phyloP scores from a whole-genome alignment of 2,797 vertebrate species.

The Meriones psammophilus region DNA sequence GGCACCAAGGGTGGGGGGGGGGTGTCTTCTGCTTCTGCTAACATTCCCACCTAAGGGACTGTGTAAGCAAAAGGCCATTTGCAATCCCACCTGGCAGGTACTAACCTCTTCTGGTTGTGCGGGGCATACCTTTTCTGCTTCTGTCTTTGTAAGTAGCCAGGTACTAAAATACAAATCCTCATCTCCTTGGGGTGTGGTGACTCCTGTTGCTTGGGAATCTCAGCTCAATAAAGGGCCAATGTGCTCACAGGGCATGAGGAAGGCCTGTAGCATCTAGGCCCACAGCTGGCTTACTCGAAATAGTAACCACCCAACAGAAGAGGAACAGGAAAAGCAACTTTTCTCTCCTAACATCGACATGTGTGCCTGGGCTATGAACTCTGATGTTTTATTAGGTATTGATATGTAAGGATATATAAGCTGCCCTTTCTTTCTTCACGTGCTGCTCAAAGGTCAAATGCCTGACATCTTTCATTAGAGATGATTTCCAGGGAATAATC shows the following conservation, averaged over 20 bases:
- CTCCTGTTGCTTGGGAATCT: neutral
- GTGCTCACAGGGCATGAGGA: neutral
- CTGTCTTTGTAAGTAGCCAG: neutral
- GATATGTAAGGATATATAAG: neutral
- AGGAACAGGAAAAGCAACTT: neutral
- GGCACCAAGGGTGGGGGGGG: too few species aligned
- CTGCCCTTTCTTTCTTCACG: neutral
- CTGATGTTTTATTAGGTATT: neutral
- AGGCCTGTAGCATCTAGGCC: neutral
- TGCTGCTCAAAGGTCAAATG: constrained; percentile 24
- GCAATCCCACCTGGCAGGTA: neutral
- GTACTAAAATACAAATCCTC: neutral
- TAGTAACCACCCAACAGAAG: neutral
- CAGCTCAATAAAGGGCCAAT: neutral
- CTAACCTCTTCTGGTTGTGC: neutral
- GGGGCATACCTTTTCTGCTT: accelerated
- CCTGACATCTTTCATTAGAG: neutral
- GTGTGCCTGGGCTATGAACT: neutral
- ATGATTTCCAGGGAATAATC: neutral
- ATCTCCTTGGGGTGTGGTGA: neutral
- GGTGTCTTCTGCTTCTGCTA: neutral
- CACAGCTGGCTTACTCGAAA: neutral
- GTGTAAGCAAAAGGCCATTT: neutral
- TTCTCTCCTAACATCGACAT: neutral
- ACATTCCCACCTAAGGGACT: neutral